Conservation (phyloP, 2,888 invertebrate genomes). For the Boloria euphrosyne region DNA sequence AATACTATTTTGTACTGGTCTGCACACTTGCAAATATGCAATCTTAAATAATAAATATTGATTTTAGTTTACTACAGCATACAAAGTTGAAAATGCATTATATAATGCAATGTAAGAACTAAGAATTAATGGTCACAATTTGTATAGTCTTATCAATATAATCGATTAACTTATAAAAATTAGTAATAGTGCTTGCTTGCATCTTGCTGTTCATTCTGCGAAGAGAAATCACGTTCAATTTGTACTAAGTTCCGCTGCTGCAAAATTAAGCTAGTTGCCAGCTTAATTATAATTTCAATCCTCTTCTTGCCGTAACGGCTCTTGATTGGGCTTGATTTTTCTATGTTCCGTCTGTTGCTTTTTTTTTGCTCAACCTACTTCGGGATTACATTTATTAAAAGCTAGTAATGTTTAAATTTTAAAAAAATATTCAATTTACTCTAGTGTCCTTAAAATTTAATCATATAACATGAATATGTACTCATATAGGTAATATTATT, state of each 20-base stretch:
- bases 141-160: too few relatives aligned
- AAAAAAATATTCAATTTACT: too few relatives aligned
- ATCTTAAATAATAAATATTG: background rate
- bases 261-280: constrained; percentile 13
- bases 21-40: constrained; percentile 2
- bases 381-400: background rate
- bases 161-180: background rate
- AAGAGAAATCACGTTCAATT: constrained; percentile 18
- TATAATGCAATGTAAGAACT: too few relatives aligned
- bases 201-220: background rate
- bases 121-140: too few relatives aligned
- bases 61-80: too few relatives aligned
- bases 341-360: constrained; percentile 2
- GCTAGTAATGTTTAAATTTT: too few relatives aligned
- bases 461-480: background rate
- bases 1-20: constrained; percentile 21
- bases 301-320: constrained; percentile 15
- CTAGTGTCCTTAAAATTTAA: background rate
- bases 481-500: too few relatives aligned
- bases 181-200: too few relatives aligned
- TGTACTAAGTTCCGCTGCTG: constrained; percentile 17
- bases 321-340: constrained; percentile 17
- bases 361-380: background rate
- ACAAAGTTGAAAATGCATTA: too few relatives aligned
- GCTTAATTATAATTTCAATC: constrained; percentile 24